Evolutionary conservation across 2,888 invertebrate genomes (phyloP).

Genomic region (Cephus pygmeus): DNA sequence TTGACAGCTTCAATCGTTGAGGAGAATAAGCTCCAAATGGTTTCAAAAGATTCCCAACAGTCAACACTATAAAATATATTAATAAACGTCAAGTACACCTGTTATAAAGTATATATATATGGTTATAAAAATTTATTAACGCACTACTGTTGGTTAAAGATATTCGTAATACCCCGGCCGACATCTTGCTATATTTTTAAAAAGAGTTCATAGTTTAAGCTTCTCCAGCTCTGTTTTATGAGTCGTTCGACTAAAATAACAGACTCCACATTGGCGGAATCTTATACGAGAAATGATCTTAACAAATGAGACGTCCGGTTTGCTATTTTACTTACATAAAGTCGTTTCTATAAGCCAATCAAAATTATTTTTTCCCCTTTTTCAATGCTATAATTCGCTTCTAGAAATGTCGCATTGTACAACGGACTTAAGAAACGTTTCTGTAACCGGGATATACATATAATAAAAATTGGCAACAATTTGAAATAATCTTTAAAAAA

Average conservation of each 20-base stretch:
- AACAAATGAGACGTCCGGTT: not conserved
- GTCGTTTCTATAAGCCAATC: too few species aligned
- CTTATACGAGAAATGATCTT: not conserved
- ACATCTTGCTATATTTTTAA: not conserved
- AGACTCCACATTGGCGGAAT: not conserved
- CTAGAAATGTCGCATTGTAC: too few species aligned
- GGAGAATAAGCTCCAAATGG: constrained; percentile 20
- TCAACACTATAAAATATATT: constrained; percentile 20
- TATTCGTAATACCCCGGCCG: not conserved
- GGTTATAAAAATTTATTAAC: not conserved
- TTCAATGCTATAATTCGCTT: too few species aligned
- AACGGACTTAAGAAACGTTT: not conserved
- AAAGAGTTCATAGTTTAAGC: not conserved
- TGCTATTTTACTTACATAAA: not conserved
- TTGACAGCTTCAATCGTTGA: constrained; percentile 29
- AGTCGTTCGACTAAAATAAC: not conserved
- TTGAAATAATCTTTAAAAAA: not conserved
- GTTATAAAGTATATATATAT: not conserved
- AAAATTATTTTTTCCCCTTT: too few species aligned
- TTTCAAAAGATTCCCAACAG: constrained; percentile 21
- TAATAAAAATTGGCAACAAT: not conserved
- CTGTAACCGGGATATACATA: not conserved
- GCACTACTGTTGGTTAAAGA: not conserved
- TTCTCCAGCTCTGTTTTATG: not conserved
- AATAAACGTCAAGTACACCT: not conserved